Evolutionary conservation across 2,113 vertebrate species (phyloP).

Genomic region (Cebidichthys violaceus): DNA sequence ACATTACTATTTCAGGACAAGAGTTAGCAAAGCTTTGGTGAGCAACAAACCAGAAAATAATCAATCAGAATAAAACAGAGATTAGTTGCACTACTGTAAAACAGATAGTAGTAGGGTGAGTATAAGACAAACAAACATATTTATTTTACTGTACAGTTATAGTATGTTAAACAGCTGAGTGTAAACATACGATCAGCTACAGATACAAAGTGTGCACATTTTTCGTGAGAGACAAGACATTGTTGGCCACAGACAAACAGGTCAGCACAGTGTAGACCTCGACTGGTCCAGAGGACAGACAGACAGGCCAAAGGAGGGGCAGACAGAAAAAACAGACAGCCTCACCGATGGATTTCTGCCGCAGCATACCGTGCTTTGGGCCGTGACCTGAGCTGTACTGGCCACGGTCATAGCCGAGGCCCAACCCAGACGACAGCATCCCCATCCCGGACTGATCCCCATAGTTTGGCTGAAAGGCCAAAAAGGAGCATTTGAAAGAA

Average conservation of each 20-base stretch:
- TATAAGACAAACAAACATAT: slow-evolving; percentile 28
- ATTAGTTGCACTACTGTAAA: slow-evolving; percentile 17
- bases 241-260: slow-evolving; percentile 66
- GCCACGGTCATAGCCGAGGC: slow-evolving; percentile 88
- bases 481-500: not conserved
- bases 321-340: slow-evolving; percentile 81
- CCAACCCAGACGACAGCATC: slow-evolving; percentile 81
- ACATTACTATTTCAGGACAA: slow-evolving; percentile 4
- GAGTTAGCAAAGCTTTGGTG: slow-evolving; percentile 33
- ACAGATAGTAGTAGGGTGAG: slow-evolving; percentile 22
- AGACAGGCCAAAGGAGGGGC: slow-evolving; percentile 72
- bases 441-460: slow-evolving; percentile 86
- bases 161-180: not conserved
- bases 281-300: slow-evolving; percentile 71
- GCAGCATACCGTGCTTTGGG: slow-evolving; percentile 88
- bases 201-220: slow-evolving; percentile 45
- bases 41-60: slow-evolving; percentile 38
- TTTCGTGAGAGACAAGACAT: slow-evolving; percentile 49
- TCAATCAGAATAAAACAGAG: slow-evolving; percentile 20
- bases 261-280: slow-evolving; percentile 61
- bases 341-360: slow-evolving; percentile 95
- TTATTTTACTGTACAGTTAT: slow-evolving; percentile 15
- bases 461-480: slow-evolving; percentile 83
- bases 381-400: slow-evolving; percentile 87
- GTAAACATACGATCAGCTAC: slow-evolving; percentile 9